Evolutionary conservation across 2,113 vertebrate species (phyloP).

Genomic region (Sander vitreus): DNA sequence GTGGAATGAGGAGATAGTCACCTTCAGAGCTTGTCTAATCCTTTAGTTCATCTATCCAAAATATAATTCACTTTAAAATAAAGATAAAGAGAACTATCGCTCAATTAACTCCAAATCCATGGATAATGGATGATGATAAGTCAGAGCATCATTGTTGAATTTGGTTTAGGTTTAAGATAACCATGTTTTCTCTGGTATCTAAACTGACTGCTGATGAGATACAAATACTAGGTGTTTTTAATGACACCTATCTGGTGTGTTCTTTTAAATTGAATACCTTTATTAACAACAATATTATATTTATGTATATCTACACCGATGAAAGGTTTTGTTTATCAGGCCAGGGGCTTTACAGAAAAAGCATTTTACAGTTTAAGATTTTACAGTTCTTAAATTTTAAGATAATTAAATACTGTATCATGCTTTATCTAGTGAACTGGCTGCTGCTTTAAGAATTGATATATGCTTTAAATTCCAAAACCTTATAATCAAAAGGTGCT

Average conservation of each 20-base stretch:
- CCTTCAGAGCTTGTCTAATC: constrained; percentile 64
- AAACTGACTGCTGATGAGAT: constrained; percentile 12
- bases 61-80: constrained; percentile 67
- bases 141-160: constrained; percentile 33
- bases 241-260: not conserved
- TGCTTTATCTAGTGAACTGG: not conserved
- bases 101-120: constrained; percentile 56
- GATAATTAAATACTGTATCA: not conserved
- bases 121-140: constrained; percentile 54
- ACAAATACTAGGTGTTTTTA: not conserved
- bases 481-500: not conserved
- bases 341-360: not conserved
- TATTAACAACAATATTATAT: not conserved
- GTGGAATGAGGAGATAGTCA: constrained; percentile 40
- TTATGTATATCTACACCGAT: not conserved
- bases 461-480: not conserved
- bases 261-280: not conserved
- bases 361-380: not conserved
- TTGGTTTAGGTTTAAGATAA: constrained; percentile 29
- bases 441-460: not conserved
- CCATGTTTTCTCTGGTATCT: constrained; percentile 7
- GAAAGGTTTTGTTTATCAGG: not conserved
- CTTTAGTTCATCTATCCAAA: constrained; percentile 58
- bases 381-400: too few relatives aligned
- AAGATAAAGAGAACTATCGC: constrained; percentile 58